Conservation (phyloP, 1,140 invertebrate genomes). For the Atta colombica region DNA sequence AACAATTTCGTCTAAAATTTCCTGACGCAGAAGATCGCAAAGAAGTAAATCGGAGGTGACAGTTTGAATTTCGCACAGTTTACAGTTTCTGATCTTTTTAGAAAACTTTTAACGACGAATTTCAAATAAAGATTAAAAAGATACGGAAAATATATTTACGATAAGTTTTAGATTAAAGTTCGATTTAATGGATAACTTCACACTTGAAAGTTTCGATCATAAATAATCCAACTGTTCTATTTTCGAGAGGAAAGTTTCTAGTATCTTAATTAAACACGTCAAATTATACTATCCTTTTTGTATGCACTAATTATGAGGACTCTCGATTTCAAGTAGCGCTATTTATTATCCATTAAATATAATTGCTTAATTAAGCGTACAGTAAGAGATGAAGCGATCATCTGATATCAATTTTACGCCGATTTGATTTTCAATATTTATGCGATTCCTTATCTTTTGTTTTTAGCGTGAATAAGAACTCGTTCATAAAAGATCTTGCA, state of each 20-base stretch:
- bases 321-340: conserved; percentile 1
- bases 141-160: background rate
- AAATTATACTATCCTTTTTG: conserved; percentile 15
- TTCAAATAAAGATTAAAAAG: conserved; percentile 35
- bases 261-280: conserved; percentile 28
- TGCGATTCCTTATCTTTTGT: background rate
- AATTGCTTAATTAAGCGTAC: conserved; percentile 50
- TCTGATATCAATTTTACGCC: conserved; percentile 31
- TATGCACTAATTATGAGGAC: conserved; percentile 26
- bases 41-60: conserved; percentile 5
- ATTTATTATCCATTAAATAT: conserved; percentile 21
- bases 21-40: background rate
- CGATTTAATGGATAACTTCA: conserved; percentile 28
- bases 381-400: conserved; percentile 25
- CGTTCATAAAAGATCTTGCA: conserved; percentile 20
- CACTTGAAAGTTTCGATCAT: background rate
- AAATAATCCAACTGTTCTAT: conserved; percentile 30
- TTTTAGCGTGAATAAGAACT: background rate
- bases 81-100: conserved; percentile 16
- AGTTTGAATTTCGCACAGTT: conserved; percentile 10
- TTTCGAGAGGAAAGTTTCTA: conserved; percentile 43
- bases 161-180: conserved; percentile 51
- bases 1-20: conserved; percentile 37
- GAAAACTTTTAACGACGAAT: conserved; percentile 33
- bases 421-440: conserved; percentile 39